Evolutionary conservation across 2,888 invertebrate genomes (phyloP).

Genomic region (Neria commutata): DNA sequence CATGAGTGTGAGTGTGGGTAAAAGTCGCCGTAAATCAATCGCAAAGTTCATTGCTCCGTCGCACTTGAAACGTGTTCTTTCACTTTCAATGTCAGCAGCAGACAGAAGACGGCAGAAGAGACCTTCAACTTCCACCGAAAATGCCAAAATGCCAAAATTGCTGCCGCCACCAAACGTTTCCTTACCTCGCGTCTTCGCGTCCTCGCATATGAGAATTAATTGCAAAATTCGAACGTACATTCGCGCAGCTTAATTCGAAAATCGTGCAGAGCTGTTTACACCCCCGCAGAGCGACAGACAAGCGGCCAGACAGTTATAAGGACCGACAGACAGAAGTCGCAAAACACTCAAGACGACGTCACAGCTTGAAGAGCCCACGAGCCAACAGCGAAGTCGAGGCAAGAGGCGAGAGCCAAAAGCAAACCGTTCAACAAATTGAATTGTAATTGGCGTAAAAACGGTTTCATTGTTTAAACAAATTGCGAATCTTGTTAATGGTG

Average conservation of each 20-base stretch:
- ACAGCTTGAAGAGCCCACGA: slow-evolving; percentile 15
- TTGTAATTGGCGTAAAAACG: slow-evolving; percentile 6
- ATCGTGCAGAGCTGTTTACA: slow-evolving; percentile 32
- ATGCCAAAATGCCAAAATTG: background rate
- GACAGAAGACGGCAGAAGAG: background rate
- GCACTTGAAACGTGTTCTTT: background rate
- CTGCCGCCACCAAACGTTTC: background rate
- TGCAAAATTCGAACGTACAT: slow-evolving; percentile 25
- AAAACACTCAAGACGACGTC: slow-evolving; percentile 5
- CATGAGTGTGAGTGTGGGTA: no score
- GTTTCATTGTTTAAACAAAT: slow-evolving; percentile 9
- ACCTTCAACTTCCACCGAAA: slow-evolving; percentile 1
- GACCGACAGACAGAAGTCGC: background rate
- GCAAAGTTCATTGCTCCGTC: background rate
- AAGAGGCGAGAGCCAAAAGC: no score
- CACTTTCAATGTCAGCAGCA: slow-evolving; percentile 4
- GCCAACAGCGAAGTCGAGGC: no score
- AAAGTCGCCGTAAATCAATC: no score
- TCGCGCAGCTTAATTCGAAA: slow-evolving; percentile 35
- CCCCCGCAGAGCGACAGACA: slow-evolving; percentile 29
- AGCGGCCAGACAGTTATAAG: background rate
- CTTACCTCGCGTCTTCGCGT: background rate
- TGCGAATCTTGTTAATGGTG: slow-evolving; percentile 1
- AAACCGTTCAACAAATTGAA: background rate
- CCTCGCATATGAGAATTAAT: background rate